Evolutionary conservation across 2,797 vertebrate genomes (phyloP).

Genomic region (Phoxinus dragarum): DNA sequence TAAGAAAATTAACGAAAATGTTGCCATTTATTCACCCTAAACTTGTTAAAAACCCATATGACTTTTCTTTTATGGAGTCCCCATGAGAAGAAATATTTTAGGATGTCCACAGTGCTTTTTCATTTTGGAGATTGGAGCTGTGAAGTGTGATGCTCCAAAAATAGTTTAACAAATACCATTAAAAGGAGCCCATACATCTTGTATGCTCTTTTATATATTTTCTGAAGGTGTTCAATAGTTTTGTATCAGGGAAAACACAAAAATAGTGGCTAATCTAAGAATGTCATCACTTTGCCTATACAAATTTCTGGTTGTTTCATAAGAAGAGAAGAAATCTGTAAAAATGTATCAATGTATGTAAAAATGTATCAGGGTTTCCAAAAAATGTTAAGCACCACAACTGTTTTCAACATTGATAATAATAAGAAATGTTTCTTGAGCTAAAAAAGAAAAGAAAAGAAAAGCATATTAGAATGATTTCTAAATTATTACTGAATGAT

Average conservation of each 20-base stretch:
- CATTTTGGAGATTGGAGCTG: background rate
- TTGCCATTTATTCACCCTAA: background rate
- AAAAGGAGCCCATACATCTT: background rate
- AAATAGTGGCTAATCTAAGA: background rate
- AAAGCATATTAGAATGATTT: background rate
- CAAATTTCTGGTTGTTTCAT: background rate
- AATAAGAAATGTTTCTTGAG: background rate
- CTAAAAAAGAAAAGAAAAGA: no score
- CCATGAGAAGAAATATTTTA: background rate
- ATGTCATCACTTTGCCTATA: background rate
- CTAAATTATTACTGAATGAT: background rate
- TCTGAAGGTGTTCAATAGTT: background rate
- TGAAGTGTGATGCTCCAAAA: background rate
- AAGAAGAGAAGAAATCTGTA: background rate
- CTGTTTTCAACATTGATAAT: background rate
- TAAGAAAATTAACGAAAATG: background rate
- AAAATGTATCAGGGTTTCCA: no score
- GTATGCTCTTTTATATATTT: background rate
- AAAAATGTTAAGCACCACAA: background rate
- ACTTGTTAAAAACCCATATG: background rate
- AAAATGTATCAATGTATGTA: no score
- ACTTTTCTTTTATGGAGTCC: background rate
- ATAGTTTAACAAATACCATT: background rate
- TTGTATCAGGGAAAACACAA: background rate
- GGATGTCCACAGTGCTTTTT: background rate